These are phyloP conservation scores for Passer montanus DNA, from an alignment of 2,113 vertebrate genomes.

Conservation along the genomic window DNA sequence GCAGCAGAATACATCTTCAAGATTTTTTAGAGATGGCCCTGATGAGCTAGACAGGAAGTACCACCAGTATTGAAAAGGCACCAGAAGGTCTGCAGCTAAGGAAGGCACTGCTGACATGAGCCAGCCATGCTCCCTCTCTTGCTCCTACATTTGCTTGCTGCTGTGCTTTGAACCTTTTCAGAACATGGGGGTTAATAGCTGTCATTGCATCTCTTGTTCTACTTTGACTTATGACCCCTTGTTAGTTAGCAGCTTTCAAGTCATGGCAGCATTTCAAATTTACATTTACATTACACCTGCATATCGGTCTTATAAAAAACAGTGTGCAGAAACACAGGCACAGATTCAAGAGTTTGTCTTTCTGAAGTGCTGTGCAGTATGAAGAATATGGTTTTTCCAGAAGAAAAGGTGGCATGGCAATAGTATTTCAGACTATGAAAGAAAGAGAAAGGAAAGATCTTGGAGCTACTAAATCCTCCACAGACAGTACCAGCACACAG, in stretches of 20 bases:
- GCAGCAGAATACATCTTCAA: background rate
- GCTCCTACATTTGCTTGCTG: background rate
- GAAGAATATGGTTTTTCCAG: background rate
- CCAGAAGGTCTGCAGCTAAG: background rate
- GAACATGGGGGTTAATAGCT: background rate
- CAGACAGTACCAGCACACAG: background rate
- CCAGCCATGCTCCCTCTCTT: fast-evolving
- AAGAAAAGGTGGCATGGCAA: background rate
- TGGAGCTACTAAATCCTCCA: background rate
- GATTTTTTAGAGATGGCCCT: background rate
- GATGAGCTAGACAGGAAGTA: background rate
- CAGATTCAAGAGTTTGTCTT: background rate
- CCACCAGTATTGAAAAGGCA: background rate
- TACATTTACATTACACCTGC: background rate
- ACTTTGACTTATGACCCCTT: background rate
- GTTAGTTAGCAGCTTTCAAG: background rate
- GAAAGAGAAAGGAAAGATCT: background rate
- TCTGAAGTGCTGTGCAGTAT: background rate
- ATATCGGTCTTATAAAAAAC: background rate
- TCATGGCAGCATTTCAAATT: background rate
- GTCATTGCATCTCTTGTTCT: background rate
- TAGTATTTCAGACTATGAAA: background rate
- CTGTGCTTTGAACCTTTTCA: background rate
- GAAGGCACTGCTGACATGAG: background rate
- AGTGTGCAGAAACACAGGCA: background rate